Evolutionary conservation across 2,888 invertebrate genomes (phyloP), one percentile per base, ranked within the genome.

Genomic region (Drosophila mimica): DNA sequence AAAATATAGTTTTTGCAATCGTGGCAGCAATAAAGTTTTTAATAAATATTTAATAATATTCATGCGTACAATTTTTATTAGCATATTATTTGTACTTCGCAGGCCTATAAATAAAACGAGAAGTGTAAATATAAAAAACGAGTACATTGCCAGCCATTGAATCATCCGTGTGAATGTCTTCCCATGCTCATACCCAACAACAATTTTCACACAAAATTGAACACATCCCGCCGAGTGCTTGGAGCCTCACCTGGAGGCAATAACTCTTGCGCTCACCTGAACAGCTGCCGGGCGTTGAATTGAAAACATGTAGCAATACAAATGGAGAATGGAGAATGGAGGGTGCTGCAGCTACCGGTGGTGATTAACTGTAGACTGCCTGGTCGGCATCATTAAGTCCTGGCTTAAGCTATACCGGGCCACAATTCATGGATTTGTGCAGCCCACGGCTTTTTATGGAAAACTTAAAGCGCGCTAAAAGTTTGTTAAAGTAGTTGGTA

Each of bases 401-500:
- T 28, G 48, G 46, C 28, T 34, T 30, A 57, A 57, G 46, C 11
- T 49, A 66, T 28, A 30, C 40, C 53, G 60, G 36, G 52, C 43
- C n/a, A 33, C 71, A 36, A 62, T 62, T 61, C 56, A 59, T 60
- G 70, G 56, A 58, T 63, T 65, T 46, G 52, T 38, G 60, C 38
- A 30, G 11, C 28, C 25, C 30, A 52, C 48, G 59, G 67, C 61
- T 67, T 72, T 82, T 68, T 67, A 70, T 70, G 71, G 61, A 58
- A 67, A 84, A 80, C 81, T 86, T 86, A 82, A 88, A 88, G 86
- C 68, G 63, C 56, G 31, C 58, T 65, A 81, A 69, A 81, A 76
- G 72, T 82, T 77, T 65, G 58, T 88, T 85, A 82, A 88, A 86
- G 73, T 75, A 73, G 78, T 82, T 81, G 60, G 58, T 46, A 59